phyloP scores from a whole-genome alignment of 2,797 vertebrate species.

The Sebastes diaconus region DNA sequence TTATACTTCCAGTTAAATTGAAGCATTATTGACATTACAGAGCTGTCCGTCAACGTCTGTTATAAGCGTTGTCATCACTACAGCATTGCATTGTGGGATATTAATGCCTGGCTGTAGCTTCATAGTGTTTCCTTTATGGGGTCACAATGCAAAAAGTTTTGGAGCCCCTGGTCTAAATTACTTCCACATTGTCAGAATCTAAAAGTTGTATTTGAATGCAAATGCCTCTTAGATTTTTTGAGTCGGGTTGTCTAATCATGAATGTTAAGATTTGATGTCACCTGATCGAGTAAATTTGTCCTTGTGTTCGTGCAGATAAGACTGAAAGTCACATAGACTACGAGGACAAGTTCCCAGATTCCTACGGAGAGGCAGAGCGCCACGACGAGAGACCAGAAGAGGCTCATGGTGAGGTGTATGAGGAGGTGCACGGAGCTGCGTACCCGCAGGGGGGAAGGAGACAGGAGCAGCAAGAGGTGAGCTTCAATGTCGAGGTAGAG shows the following conservation, averaged over 20 bases:
- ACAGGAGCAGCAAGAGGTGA: conserved; percentile 43
- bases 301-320: conserved; percentile 80
- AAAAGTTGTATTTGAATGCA: neutral
- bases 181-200: neutral
- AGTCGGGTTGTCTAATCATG: neutral
- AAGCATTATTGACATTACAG: no score
- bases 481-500: conserved; percentile 18
- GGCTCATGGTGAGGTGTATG: conserved; percentile 50
- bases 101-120: neutral
- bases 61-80: no score
- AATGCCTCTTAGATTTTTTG: neutral
- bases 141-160: neutral
- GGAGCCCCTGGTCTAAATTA: neutral
- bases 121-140: neutral
- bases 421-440: conserved; percentile 59
- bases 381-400: conserved; percentile 58
- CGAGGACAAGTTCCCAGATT: conserved; percentile 90
- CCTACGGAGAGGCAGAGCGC: conserved; percentile 61
- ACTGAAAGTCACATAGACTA: conserved; percentile 89
- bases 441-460: neutral
- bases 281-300: neutral
- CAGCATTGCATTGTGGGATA: no score
- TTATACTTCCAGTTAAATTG: no score
- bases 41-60: no score
- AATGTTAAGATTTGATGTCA: neutral